Evolutionary conservation across 2,888 invertebrate species (phyloP), one percentile per base, ranked within the genome.

Genomic region (Idaea straminata): DNA sequence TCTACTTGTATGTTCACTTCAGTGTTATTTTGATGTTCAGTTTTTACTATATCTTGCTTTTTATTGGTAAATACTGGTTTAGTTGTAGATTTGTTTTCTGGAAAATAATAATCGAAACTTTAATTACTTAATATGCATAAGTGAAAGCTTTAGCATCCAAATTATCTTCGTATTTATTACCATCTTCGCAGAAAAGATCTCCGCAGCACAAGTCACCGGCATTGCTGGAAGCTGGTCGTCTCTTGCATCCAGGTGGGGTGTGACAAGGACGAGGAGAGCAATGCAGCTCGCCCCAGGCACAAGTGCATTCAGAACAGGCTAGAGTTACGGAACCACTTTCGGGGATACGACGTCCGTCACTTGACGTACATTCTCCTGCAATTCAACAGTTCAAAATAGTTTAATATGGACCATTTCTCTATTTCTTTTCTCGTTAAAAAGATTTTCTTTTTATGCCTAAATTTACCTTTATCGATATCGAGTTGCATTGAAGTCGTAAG

Each of bases 401-500:
- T 47, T 1, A 47, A 10, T 10, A 10, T 47, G 25, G 3, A 25
- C 25, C 25, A 25, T 47, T 10, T 47, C 13, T 47, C 10, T 13
- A 13, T 13, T 7, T 36, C 10, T 47, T 13, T 47, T 47, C 47
- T 7, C 0, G 47, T 47, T 47, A 13, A 47, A 13, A 47, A 47
- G 5, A 13, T 47, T 7, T 4, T 47, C 47, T 3, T 47, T 7
- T 10, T 47, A 13, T 47, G 6, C 13, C 34, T 15, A 6, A n/a
- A 34, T n/a, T 58, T 76, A 86, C 88, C 89, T 83, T 87, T 87
- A 3, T 69, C 65, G 10, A 85, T 76, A 64, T 89, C 88, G 65
- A 91, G 70, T 70, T 85, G 89, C 89, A 91, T 90, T 5, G 91
- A 91, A 1, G 91, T 92, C 4, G 92, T 91, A 47, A 88, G 81